A percentile compares a stretch with the other conserved stretches of the same genome.
These are phyloP conservation scores for Danio tinwini DNA, from an alignment of 2,797 vertebrate species.

Conservation along the genomic window DNA sequence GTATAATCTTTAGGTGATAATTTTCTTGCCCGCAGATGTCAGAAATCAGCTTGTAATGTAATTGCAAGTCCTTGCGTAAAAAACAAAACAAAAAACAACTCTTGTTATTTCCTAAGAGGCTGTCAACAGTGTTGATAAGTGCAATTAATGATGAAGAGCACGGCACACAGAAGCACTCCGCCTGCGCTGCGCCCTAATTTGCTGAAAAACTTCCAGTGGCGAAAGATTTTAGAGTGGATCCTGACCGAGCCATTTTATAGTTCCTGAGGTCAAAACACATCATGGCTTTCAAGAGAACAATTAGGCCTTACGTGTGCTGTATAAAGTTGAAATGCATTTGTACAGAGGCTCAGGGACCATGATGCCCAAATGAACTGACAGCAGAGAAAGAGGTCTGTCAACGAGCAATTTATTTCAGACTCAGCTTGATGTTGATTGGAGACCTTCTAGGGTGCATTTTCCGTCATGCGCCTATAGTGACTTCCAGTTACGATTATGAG, in stretches of 20 bases:
- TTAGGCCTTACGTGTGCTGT: background rate
- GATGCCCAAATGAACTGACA: slow-evolving; percentile 14
- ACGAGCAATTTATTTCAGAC: slow-evolving; percentile 13
- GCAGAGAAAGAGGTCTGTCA: background rate
- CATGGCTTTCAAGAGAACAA: background rate
- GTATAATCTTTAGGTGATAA: background rate
- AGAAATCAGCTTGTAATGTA: slow-evolving; percentile 13
- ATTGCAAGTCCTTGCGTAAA: slow-evolving; percentile 15
- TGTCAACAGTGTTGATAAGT: slow-evolving; percentile 23
- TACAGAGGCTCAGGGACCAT: background rate
- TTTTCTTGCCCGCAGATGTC: background rate
- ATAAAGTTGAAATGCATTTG: slow-evolving; percentile 1
- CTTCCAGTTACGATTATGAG: slow-evolving; percentile 26
- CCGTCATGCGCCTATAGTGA: slow-evolving; percentile 3
- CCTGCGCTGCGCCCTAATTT: slow-evolving; percentile 28
- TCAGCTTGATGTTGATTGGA: slow-evolving; percentile 19
- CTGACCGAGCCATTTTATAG: background rate
- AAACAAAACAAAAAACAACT: background rate
- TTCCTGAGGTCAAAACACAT: slow-evolving; percentile 4
- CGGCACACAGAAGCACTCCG: slow-evolving; percentile 24
- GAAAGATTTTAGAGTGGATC: slow-evolving; percentile 11
- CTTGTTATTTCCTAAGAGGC: background rate
- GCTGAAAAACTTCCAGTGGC: background rate
- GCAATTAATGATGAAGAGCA: slow-evolving; percentile 40
- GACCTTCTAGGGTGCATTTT: slow-evolving; percentile 2